A percentile compares a stretch with the other conserved stretches of the same genome.
Conservation (phyloP, 2,113 vertebrate species). For the Esox niger region DNA sequence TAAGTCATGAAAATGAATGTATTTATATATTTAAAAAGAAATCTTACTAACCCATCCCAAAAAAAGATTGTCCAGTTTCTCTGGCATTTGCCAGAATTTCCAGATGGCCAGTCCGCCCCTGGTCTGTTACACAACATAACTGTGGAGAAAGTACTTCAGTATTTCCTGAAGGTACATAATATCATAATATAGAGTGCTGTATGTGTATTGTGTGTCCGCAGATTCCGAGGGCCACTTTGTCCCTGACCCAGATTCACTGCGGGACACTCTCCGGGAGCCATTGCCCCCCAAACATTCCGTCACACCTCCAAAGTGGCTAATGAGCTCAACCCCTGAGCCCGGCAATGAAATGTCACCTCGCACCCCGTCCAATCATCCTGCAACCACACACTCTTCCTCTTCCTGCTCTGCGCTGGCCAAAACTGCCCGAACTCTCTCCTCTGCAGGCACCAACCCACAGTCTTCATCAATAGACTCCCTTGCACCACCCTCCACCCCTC, state of each 20-base stretch:
- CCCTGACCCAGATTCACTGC: slow-evolving; percentile 72
- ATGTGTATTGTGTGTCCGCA: slow-evolving; percentile 50
- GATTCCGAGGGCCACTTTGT: slow-evolving; percentile 77
- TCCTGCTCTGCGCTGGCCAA: slow-evolving; percentile 47
- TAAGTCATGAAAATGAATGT: no score
- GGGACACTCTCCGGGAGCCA: slow-evolving; percentile 74
- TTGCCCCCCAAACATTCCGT: slow-evolving; percentile 80
- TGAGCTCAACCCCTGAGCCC: slow-evolving; percentile 75
- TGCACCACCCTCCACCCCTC: slow-evolving; percentile 57
- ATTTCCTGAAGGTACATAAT: no score
- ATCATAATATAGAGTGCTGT: neutral
- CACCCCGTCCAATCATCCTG: slow-evolving; percentile 56
- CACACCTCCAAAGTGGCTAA: slow-evolving; percentile 87
- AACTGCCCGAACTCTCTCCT: slow-evolving; percentile 76
- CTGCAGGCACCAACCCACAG: slow-evolving; percentile 69
- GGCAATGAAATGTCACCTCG: slow-evolving; percentile 64
- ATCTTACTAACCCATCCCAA: no score
- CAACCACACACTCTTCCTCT: slow-evolving; percentile 66
- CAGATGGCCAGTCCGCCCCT: no score
- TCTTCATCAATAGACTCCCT: slow-evolving; percentile 39
- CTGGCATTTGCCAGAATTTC: no score
- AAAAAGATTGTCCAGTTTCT: no score
- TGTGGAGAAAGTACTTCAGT: no score
- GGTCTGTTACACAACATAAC: no score
- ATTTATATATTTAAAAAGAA: no score